phyloP scores from a whole-genome alignment of 2,888 invertebrate genomes.

The Ichneumoninae sp. region DNA sequence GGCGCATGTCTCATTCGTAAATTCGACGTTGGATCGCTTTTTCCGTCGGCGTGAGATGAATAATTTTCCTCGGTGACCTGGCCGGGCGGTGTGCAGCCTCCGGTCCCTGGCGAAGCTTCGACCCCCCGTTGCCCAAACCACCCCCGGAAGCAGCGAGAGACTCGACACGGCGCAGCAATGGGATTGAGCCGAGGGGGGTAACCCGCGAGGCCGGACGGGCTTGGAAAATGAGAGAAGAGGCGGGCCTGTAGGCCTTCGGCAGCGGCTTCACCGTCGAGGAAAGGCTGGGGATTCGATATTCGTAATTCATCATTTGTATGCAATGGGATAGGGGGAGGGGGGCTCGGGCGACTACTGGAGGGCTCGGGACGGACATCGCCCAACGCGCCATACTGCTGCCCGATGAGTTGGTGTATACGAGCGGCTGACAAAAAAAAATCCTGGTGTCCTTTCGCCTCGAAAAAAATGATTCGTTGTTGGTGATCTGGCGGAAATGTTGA shows the following conservation, averaged over 20 bases:
- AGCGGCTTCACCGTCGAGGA: constrained; percentile 55
- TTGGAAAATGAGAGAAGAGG: constrained; percentile 59
- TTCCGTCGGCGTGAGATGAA: constrained; percentile 76
- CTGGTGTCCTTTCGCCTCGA: constrained; percentile 61
- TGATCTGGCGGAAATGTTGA: constrained; percentile 28
- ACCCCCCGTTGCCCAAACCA: background rate
- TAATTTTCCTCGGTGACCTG: constrained; percentile 74
- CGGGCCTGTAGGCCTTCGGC: constrained; percentile 29
- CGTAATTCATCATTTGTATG: constrained; percentile 84
- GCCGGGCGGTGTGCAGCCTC: constrained; percentile 13
- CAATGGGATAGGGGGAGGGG: constrained; percentile 75
- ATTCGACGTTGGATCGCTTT: constrained; percentile 75
- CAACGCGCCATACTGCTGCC: constrained; percentile 67
- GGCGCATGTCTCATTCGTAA: constrained; percentile 77
- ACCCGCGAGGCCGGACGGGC: constrained; percentile 49
- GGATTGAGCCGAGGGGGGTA: constrained; percentile 40
- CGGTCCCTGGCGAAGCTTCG: background rate
- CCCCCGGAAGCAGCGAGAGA: constrained; percentile 35
- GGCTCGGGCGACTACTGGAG: constrained; percentile 58
- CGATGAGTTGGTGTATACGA: constrained; percentile 43
- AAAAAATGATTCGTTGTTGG: constrained; percentile 73
- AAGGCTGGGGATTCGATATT: constrained; percentile 76
- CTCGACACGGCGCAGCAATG: constrained; percentile 52
- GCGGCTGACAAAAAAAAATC: constrained; percentile 8
- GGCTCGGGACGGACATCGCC: constrained; percentile 43